Base-by-base conservation (phyloP, 1,140 invertebrate species). In the Linepithema humile region DNA sequence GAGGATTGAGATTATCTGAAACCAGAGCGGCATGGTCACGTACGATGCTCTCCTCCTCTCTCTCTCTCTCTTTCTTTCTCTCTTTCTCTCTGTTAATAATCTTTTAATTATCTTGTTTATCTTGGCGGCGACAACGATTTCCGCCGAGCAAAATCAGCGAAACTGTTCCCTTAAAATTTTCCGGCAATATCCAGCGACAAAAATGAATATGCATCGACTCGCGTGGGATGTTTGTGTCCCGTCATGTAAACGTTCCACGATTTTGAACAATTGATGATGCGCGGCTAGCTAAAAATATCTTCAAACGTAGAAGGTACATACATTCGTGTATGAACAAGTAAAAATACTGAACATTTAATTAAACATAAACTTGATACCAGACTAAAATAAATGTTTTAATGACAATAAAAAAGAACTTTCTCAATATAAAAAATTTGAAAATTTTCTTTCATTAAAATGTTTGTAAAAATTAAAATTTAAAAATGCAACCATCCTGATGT, bases 91-190 rank as follows among this genome's bases (percentile, higher is more conserved):
- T 78, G 90, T 91, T 91, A 91, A 91, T 91, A 90, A 91, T 88
- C 91, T 91, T 91, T 92, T 91, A 91, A 92, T 91, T 89, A 91
- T 91, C 91, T 91, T 91, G 90, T 92, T 92, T 92, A 92, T 91
- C 91, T 91, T 90, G 77, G 88, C 84, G 29, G 57, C 83, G 83
- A 83, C 53, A 43, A 74, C 82, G 40, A 67, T 26, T 12, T 23
- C 43, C 43, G 7, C 6, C 62, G 15, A 48, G 26, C 48, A 10
- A 17, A 26, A 12, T 38, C 57, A 59, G 50, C 48, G 17, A n/a
- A 20, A 55, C 40, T 64, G 23, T 69, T 12, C 53, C 72, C 60
- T 88, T 85, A 88, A 89, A 90, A 90, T 88, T 87, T 82, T 43
- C 43, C 74, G 12, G 29, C 78, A 20, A 38, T 67, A 53, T 10